phyloP scores from a whole-genome alignment of 1,140 invertebrate species.

The Leptonema lineaticorne region DNA sequence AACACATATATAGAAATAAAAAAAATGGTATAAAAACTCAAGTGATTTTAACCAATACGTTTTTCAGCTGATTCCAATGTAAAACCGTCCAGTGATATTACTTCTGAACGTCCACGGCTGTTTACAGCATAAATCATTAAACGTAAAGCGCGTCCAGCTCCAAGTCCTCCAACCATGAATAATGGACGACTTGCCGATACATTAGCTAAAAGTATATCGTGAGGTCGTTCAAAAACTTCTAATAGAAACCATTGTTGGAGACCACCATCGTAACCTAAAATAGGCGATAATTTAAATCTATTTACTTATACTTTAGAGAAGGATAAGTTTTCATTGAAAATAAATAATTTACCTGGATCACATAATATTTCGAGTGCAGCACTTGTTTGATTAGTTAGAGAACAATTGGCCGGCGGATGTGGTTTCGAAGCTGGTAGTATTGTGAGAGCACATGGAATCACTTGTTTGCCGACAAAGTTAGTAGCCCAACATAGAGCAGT shows the following conservation, averaged over 20 bases:
- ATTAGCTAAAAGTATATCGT: slow-evolving; percentile 55
- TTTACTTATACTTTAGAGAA: background rate
- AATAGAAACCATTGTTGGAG: slow-evolving; percentile 80
- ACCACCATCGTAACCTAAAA: slow-evolving; percentile 82
- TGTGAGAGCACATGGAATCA: slow-evolving; percentile 68
- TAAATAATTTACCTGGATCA: slow-evolving; percentile 45
- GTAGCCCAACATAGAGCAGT: slow-evolving; percentile 66
- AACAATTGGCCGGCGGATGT: slow-evolving; percentile 76
- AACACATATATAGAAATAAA: background rate
- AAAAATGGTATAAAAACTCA: background rate
- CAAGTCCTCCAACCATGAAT: slow-evolving; percentile 58
- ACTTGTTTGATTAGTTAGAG: slow-evolving; percentile 75
- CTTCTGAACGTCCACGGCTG: slow-evolving; percentile 62
- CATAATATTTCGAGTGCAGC: slow-evolving; percentile 66
- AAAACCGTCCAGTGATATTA: slow-evolving; percentile 55
- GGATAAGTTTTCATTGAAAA: background rate
- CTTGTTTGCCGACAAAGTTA: slow-evolving; percentile 68
- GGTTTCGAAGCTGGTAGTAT: slow-evolving; percentile 73
- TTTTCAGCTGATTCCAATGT: slow-evolving; percentile 48
- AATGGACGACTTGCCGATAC: slow-evolving; percentile 52
- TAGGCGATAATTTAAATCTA: background rate
- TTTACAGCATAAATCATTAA: slow-evolving; percentile 64
- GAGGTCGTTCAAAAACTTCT: slow-evolving; percentile 60
- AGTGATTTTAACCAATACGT: slow-evolving; percentile 19
- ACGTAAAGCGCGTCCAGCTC: slow-evolving; percentile 53